Conservation (phyloP, 2,113 vertebrate species). For the Gadus macrocephalus region DNA sequence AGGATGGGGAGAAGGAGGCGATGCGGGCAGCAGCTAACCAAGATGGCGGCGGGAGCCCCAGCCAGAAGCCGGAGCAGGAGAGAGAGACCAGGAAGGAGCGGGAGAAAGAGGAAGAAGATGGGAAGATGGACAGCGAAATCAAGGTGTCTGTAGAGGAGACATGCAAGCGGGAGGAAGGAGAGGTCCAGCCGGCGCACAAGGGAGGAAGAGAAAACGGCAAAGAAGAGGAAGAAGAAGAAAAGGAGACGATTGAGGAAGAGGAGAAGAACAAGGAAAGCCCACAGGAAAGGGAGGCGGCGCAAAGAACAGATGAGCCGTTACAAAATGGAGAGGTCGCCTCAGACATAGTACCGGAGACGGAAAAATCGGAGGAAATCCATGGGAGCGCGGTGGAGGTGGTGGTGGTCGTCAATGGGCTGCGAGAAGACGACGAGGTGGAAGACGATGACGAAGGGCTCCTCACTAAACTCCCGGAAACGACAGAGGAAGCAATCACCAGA, state of each 20-base stretch:
- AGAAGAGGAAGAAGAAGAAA: constrained; percentile 19
- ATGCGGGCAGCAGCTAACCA: constrained; percentile 40
- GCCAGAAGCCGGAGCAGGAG: constrained; percentile 3
- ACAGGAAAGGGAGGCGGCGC: constrained; percentile 5
- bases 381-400: constrained; percentile 25
- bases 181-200: constrained; percentile 13
- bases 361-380: not conserved
- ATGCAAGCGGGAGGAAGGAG: constrained; percentile 10
- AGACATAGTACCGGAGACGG: constrained; percentile 41
- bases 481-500: constrained; percentile 21
- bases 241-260: constrained; percentile 14
- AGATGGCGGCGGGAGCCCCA: constrained; percentile 42
- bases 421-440: constrained; percentile 39
- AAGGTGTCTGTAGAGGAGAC: not conserved
- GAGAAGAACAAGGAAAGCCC: not conserved
- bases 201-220: constrained; percentile 3
- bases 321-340: constrained; percentile 14
- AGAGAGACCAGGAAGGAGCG: constrained; percentile 5
- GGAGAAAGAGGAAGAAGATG: constrained; percentile 22
- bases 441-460: constrained; percentile 11
- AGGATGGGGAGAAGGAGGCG: constrained; percentile 41
- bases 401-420: constrained; percentile 48
- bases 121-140: constrained; percentile 13
- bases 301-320: constrained; percentile 24
- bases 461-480: constrained; percentile 21